Evolutionary conservation across 2,888 invertebrate species (phyloP).

Genomic region (Macropis europaea): DNA sequence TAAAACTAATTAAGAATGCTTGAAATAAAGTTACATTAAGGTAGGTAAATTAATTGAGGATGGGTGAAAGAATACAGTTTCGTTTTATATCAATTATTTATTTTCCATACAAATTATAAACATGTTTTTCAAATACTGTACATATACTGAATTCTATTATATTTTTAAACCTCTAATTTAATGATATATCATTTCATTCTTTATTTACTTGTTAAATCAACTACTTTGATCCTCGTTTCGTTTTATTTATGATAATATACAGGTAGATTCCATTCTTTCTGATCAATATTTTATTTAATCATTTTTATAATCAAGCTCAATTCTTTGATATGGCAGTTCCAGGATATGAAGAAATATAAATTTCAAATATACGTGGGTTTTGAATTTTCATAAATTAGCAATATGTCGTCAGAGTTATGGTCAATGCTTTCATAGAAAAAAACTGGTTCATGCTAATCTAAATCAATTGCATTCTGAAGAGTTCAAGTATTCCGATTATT

Average conservation of each 20-base stretch:
- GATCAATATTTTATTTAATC: slow-evolving; percentile 67
- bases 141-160: slow-evolving; percentile 81
- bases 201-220: slow-evolving; percentile 79
- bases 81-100: slow-evolving; percentile 79
- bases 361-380: slow-evolving; percentile 38
- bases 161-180: slow-evolving; percentile 80
- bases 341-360: slow-evolving; percentile 83
- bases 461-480: not conserved
- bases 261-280: slow-evolving; percentile 72
- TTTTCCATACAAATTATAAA: slow-evolving; percentile 91
- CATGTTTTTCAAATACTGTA: slow-evolving; percentile 92
- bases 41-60: not conserved
- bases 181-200: slow-evolving; percentile 81
- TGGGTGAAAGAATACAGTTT: slow-evolving; percentile 11
- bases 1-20: no score
- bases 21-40: not conserved
- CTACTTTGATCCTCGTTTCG: slow-evolving; percentile 79
- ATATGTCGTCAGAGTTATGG: slow-evolving; percentile 1
- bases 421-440: slow-evolving; percentile 55
- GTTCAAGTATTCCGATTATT: not conserved
- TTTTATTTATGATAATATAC: slow-evolving; percentile 79
- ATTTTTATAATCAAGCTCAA: slow-evolving; percentile 78
- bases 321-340: slow-evolving; percentile 85
- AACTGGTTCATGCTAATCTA: not conserved
- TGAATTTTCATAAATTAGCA: slow-evolving; percentile 19